Evolutionary conservation across 2,113 vertebrate species (phyloP).

Genomic region (Synchiropus splendidus): DNA sequence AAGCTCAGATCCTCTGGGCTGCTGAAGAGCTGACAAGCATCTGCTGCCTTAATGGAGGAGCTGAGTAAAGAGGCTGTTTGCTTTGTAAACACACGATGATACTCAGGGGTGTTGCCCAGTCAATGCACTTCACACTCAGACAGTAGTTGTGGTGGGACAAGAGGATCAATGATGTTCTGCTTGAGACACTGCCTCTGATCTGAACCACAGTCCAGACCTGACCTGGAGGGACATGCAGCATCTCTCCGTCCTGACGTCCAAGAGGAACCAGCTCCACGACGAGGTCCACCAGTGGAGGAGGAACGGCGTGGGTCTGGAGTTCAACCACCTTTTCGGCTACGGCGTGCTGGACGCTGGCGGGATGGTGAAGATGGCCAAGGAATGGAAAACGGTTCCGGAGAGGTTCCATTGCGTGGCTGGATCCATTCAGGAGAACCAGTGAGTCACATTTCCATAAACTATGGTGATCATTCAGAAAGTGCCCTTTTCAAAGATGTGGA

Average conservation of each 20-base stretch:
- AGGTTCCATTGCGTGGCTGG: constrained; percentile 95
- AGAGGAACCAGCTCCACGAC: constrained; percentile 95
- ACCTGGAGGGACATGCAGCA: constrained; percentile 98
- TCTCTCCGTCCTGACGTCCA: constrained; percentile 92
- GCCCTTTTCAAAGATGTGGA: neutral
- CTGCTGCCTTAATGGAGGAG: constrained; percentile 37
- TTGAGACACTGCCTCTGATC: neutral
- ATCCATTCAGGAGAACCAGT: constrained; percentile 85
- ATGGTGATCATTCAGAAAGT: neutral
- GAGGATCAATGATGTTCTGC: no score
- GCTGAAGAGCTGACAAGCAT: constrained; percentile 18
- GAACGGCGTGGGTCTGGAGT: constrained; percentile 93
- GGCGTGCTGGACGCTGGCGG: constrained; percentile 92
- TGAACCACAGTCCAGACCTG: constrained; percentile 70
- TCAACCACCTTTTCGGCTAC: constrained; percentile 96
- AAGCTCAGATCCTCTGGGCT: constrained; percentile 7
- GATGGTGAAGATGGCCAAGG: constrained; percentile 96
- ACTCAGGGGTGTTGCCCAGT: constrained; percentile 17
- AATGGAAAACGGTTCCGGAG: constrained; percentile 94
- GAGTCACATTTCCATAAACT: constrained; percentile 51
- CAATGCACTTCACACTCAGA: constrained; percentile 47
- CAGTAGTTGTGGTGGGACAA: constrained; percentile 29
- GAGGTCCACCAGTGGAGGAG: constrained; percentile 94
- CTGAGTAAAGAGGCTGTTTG: constrained; percentile 61
- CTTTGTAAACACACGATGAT: constrained; percentile 59